A percentile compares a stretch with the other conserved stretches of the same genome.
These are phyloP conservation scores for Tricholauxania praeusta DNA, from an alignment of 2,888 invertebrate species.

Conservation along the genomic window DNA sequence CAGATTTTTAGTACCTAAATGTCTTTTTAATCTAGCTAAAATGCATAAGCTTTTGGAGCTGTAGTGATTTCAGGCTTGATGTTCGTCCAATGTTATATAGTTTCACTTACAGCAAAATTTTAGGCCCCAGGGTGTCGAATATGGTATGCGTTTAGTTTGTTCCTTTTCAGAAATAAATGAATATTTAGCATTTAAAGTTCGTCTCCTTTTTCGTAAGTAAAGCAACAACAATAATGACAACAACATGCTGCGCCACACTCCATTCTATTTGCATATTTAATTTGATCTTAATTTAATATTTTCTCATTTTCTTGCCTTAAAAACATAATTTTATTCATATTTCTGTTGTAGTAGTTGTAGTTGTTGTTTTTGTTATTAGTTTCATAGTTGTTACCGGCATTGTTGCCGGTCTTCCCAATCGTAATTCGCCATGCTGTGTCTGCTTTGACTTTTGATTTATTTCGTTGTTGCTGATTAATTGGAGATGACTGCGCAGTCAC, in stretches of 20 bases:
- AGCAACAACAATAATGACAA: neutral
- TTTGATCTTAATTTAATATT: conserved; percentile 42
- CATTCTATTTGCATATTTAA: conserved; percentile 40
- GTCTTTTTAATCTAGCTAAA: too few species aligned
- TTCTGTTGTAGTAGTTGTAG: neutral
- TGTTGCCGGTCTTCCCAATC: neutral
- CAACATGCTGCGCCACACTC: neutral
- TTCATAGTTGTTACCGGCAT: neutral
- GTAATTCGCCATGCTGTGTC: conserved; percentile 29
- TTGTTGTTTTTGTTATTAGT: neutral
- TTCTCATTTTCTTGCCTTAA: conserved; percentile 23
- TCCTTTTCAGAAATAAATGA: too few species aligned
- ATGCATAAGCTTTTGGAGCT: too few species aligned
- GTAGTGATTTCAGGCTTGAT: too few species aligned
- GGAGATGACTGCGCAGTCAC: conserved; percentile 18
- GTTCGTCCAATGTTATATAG: too few species aligned
- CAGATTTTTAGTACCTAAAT: too few species aligned
- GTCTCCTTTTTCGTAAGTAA: too few species aligned
- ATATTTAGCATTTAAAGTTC: too few species aligned
- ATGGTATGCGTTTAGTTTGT: too few species aligned
- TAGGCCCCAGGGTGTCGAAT: too few species aligned
- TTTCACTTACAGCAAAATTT: too few species aligned
- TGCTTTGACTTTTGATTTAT: conserved; percentile 37
- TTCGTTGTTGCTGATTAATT: conserved; percentile 36
- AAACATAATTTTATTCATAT: neutral